These are phyloP conservation scores for Brachymystax lenok DNA, from an alignment of 2,797 vertebrate species.

Conservation along the genomic window DNA sequence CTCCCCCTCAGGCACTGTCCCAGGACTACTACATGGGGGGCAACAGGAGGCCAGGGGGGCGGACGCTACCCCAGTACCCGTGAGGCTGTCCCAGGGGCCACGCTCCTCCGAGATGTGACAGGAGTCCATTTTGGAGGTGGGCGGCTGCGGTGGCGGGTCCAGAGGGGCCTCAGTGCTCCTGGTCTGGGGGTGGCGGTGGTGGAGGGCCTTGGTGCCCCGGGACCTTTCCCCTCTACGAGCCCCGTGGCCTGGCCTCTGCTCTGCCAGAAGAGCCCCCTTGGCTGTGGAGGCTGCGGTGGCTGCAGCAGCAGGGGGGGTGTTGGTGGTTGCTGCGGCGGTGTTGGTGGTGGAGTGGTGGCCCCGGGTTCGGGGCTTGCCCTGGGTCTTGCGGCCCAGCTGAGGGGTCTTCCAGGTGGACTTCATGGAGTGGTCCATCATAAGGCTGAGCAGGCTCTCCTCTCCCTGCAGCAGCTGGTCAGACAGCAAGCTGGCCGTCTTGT, in stretches of 20 bases:
- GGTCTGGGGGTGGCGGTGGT: slow-evolving; percentile 64
- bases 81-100: slow-evolving; percentile 64
- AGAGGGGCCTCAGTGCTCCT: slow-evolving; percentile 68
- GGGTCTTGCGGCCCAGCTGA: slow-evolving; percentile 83
- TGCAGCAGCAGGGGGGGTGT: slow-evolving; percentile 35
- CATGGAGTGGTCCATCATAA: slow-evolving; percentile 95
- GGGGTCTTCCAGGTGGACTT: slow-evolving; percentile 87
- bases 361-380: slow-evolving; percentile 74
- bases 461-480: slow-evolving; percentile 93
- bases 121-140: slow-evolving; percentile 81
- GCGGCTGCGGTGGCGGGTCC: slow-evolving; percentile 76
- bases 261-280: slow-evolving; percentile 47
- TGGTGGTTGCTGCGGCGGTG: slow-evolving; percentile 40
- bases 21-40: slow-evolving; percentile 68
- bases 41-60: slow-evolving; percentile 33
- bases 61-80: slow-evolving; percentile 29
- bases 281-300: slow-evolving; percentile 55
- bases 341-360: slow-evolving; percentile 63
- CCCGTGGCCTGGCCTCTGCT: slow-evolving; percentile 49
- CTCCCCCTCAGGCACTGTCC: slow-evolving; percentile 77
- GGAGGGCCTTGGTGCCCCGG: slow-evolving; percentile 67
- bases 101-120: slow-evolving; percentile 76
- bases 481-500: slow-evolving; percentile 84
- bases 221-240: slow-evolving; percentile 60
- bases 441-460: slow-evolving; percentile 90